A percentile compares a stretch with the other conserved stretches of the same genome.
These are phyloP conservation scores for Archips crataeganus DNA, from an alignment of 2,888 invertebrate species.

Conservation along the genomic window DNA sequence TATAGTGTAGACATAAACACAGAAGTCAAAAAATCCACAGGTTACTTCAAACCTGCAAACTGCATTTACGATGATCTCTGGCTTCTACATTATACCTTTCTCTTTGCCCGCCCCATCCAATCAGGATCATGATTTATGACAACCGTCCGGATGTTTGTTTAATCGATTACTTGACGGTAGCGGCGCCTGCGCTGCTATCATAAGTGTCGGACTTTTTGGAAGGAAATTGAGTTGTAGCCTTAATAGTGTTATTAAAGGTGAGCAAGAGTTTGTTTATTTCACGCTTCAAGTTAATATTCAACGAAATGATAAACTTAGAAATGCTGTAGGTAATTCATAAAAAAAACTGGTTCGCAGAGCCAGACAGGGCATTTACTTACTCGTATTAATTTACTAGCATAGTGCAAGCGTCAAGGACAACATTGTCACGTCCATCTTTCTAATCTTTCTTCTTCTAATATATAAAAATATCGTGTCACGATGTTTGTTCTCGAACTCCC, in stretches of 20 bases:
- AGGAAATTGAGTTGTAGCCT: conserved; percentile 38
- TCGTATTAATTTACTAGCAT: too few relatives aligned
- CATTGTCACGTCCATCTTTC: too few relatives aligned
- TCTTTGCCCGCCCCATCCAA: conserved; percentile 64
- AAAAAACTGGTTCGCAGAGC: too few relatives aligned
- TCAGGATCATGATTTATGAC: conserved; percentile 78
- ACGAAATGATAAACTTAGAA: too few relatives aligned
- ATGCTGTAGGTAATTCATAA: too few relatives aligned
- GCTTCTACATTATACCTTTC: conserved; percentile 28
- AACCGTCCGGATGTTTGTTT: conserved; percentile 79
- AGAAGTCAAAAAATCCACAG: neutral
- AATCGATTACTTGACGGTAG: conserved; percentile 81
- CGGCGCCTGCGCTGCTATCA: conserved; percentile 46
- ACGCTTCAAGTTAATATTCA: neutral
- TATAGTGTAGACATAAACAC: too few relatives aligned
- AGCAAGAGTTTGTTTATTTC: neutral
- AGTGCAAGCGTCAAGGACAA: too few relatives aligned
- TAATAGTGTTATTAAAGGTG: conserved; percentile 22
- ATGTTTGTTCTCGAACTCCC: too few relatives aligned
- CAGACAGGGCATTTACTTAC: too few relatives aligned
- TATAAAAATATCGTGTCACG: too few relatives aligned
- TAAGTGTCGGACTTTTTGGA: conserved; percentile 33
- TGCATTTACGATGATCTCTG: neutral
- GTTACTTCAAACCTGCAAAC: too few relatives aligned
- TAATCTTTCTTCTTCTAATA: too few relatives aligned